phyloP scores from a whole-genome alignment of 2,888 invertebrate species.

The Nemotelus pantherinus region DNA sequence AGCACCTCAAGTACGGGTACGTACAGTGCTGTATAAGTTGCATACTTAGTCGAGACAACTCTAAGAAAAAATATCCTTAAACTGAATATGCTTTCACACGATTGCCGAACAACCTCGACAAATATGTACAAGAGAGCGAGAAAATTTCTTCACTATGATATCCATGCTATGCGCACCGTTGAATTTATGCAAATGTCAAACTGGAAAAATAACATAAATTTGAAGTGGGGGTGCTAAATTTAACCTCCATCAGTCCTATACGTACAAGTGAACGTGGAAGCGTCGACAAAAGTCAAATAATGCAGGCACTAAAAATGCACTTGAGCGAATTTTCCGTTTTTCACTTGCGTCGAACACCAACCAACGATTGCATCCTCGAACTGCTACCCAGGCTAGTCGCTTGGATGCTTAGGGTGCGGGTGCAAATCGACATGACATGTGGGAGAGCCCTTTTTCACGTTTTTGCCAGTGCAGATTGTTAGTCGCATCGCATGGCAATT shows the following conservation, averaged over 20 bases:
- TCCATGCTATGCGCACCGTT: background rate
- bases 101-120: conserved; percentile 22
- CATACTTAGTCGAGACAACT: conserved; percentile 7
- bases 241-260: conserved; percentile 32
- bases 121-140: conserved; percentile 1
- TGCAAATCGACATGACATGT: background rate
- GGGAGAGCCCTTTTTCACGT: background rate
- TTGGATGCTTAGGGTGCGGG: background rate
- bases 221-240: conserved; percentile 37
- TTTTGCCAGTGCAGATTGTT: background rate
- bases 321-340: conserved; percentile 33
- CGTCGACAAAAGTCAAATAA: conserved; percentile 37
- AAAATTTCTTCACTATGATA: background rate
- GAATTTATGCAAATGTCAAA: conserved; percentile 40
- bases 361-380: conserved; percentile 15
- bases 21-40: conserved; percentile 19
- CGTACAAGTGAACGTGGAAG: conserved; percentile 16
- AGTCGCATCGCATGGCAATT: conserved; percentile 33
- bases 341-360: conserved; percentile 14
- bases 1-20: conserved; percentile 19
- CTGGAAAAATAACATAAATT: conserved; percentile 40
- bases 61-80: background rate
- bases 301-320: conserved; percentile 38
- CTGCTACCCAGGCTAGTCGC: conserved; percentile 8
- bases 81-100: conserved; percentile 38